Percentiles rank a stretch among this genome's conserved stretches.
phyloP scores from a whole-genome alignment of 2,888 invertebrate species.

The Drosophila silvestris region DNA sequence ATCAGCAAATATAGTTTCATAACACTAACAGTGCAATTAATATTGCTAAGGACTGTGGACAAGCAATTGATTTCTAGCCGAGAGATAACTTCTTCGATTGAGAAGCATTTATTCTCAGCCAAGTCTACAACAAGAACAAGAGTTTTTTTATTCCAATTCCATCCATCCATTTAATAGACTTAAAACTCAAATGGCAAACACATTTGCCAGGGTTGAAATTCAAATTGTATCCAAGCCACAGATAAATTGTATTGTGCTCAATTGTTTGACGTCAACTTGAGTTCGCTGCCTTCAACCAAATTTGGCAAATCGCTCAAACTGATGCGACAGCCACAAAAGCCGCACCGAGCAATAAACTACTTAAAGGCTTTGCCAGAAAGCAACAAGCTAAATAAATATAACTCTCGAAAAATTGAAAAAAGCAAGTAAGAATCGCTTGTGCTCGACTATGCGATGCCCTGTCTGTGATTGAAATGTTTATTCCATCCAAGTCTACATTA shows the following conservation, averaged over 20 bases:
- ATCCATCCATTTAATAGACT: conserved; percentile 16
- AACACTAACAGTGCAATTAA: background rate
- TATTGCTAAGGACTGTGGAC: background rate
- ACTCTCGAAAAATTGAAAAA: conserved; percentile 51
- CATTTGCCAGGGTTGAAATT: conserved; percentile 1
- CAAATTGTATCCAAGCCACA: conserved; percentile 36
- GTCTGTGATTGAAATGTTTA: background rate
- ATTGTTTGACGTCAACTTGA: conserved; percentile 48
- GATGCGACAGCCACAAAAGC: conserved; percentile 44
- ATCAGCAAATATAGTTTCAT: background rate
- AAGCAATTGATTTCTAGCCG: background rate
- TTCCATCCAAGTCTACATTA: background rate
- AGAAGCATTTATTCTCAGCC: background rate
- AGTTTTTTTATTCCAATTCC: background rate
- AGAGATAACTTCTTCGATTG: background rate
- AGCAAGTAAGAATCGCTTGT: background rate
- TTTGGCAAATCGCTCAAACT: conserved; percentile 51
- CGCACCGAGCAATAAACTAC: conserved; percentile 50
- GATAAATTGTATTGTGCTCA: conserved; percentile 43
- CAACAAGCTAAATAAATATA: conserved; percentile 72
- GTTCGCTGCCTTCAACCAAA: conserved; percentile 32
- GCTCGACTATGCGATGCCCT: conserved; percentile 20
- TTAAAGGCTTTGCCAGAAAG: conserved; percentile 51
- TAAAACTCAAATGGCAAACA: conserved; percentile 19
- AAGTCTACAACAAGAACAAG: background rate